Evolutionary conservation across 2,888 invertebrate species (phyloP).

Genomic region (Epicampocera succincta): DNA sequence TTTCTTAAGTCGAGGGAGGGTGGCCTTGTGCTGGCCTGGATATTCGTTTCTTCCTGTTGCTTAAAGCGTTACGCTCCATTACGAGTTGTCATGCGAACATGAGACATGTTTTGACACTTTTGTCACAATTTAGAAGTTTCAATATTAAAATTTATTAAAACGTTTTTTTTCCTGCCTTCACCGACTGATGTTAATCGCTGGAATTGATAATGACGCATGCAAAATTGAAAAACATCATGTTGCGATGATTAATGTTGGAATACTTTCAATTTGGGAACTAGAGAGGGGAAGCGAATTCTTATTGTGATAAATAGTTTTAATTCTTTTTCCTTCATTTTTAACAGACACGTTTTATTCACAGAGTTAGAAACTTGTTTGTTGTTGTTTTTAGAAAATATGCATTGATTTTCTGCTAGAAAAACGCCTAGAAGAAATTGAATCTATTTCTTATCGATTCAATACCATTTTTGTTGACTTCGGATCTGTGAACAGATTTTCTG

Average conservation of each 20-base stretch:
- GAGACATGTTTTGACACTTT: slow-evolving; percentile 73
- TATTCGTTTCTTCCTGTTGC: slow-evolving; percentile 18
- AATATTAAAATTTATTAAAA: slow-evolving; percentile 67
- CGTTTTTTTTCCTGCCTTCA: background rate
- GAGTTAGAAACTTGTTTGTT: too few species aligned
- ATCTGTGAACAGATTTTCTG: too few species aligned
- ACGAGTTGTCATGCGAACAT: slow-evolving; percentile 68
- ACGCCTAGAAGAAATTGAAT: too few species aligned
- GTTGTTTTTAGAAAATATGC: too few species aligned
- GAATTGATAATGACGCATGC: slow-evolving; percentile 69
- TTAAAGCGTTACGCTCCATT: slow-evolving; percentile 50
- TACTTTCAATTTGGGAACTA: background rate
- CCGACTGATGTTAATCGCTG: slow-evolving; percentile 30
- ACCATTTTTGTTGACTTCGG: too few species aligned
- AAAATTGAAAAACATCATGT: slow-evolving; percentile 67
- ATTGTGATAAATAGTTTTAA: slow-evolving; percentile 36
- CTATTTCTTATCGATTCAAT: too few species aligned
- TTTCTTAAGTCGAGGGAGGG: background rate
- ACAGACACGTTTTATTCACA: too few species aligned
- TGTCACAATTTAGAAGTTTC: slow-evolving; percentile 70
- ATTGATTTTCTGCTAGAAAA: too few species aligned
- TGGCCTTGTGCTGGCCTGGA: slow-evolving; percentile 29
- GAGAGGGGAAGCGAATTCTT: background rate
- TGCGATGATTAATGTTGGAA: slow-evolving; percentile 68
- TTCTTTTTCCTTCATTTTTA: background rate